Base-by-base conservation (phyloP, 1,140 invertebrate genomes). In the Zaprionus davidi region DNA sequence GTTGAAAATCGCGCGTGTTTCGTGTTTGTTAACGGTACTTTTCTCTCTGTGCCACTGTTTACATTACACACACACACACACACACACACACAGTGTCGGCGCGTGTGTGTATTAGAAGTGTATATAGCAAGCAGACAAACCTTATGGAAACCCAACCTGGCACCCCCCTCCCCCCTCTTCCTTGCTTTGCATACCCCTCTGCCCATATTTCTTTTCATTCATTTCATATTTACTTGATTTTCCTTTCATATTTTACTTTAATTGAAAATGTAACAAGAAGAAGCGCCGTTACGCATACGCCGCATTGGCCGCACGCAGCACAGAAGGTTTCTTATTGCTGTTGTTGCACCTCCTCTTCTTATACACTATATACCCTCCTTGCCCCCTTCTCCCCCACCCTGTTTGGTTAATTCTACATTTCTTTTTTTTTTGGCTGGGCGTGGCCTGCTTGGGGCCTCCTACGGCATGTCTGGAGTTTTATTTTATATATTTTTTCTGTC, bases 1-100 rank as follows among this genome's bases (percentile, higher is more conserved):
- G 79, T 78, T 78, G 67, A 74, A 77, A 80, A 73, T 78, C 71
- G 76, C 71, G 76, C 76, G 78, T 80, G 70, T 70, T 71, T 74
- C 65, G 74, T 69, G 77, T 76, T 65, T 65, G 67, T 53, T 49
- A 49, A 63, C 38, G 53, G 22, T 69, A 34, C 26, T 44, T 58
- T 38, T 53, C 31, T 51, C 12, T 20, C 58, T 55, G 67, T 51
- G 20, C 51, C n/a, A 36, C 13, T 64, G 24, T 57, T 56, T 41
- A 68, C 67, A 51, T 60, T 62, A 51, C n/a, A 66, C 49, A 41
- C 51, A 53, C 20, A 69, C 46, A 51, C 51, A 66, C 51, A 44
- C 63, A 36, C 0, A 69, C 57, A 60, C 31, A 24, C n/a, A 51
- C 31, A 34, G 31, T 34, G 31, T 34, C 31, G 24, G 57, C 28